Evolutionary conservation across 2,113 vertebrate genomes (phyloP).

Genomic region (Aix galericulata): DNA sequence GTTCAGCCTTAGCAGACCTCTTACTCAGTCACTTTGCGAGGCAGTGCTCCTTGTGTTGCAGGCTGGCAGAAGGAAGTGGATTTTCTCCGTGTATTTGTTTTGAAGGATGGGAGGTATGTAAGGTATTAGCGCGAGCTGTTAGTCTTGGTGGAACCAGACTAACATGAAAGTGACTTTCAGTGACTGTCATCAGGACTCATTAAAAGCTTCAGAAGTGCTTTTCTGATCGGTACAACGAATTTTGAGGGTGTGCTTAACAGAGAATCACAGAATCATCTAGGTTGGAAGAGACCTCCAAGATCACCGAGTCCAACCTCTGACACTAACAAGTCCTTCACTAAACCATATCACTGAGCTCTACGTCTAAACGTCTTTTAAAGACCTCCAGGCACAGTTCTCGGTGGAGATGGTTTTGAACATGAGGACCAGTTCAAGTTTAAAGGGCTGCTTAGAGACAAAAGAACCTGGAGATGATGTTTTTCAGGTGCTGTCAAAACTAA

Average conservation of each 20-base stretch:
- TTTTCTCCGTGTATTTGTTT: too few species aligned
- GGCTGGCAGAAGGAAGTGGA: background rate
- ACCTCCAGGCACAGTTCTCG: background rate
- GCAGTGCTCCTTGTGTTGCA: background rate
- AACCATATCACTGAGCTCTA: too few species aligned
- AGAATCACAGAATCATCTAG: too few species aligned
- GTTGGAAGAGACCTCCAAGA: too few species aligned
- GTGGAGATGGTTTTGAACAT: background rate
- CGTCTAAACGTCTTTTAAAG: too few species aligned
- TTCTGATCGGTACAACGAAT: background rate
- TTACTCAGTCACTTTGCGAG: background rate
- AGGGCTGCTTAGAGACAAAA: background rate
- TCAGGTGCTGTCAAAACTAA: background rate
- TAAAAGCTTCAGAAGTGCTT: background rate
- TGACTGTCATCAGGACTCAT: background rate
- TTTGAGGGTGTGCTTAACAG: background rate
- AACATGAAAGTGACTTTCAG: background rate
- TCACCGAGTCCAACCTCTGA: too few species aligned
- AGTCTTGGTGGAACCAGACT: background rate
- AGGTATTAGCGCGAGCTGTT: fast-evolving
- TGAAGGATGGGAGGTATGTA: background rate
- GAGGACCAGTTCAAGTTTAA: background rate
- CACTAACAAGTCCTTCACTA: too few species aligned
- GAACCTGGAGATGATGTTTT: background rate
- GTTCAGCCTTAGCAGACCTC: background rate